A percentile compares a stretch with the other conserved stretches of the same genome.
phyloP scores from a whole-genome alignment of 2,888 invertebrate genomes.

The Drosophila dives region DNA sequence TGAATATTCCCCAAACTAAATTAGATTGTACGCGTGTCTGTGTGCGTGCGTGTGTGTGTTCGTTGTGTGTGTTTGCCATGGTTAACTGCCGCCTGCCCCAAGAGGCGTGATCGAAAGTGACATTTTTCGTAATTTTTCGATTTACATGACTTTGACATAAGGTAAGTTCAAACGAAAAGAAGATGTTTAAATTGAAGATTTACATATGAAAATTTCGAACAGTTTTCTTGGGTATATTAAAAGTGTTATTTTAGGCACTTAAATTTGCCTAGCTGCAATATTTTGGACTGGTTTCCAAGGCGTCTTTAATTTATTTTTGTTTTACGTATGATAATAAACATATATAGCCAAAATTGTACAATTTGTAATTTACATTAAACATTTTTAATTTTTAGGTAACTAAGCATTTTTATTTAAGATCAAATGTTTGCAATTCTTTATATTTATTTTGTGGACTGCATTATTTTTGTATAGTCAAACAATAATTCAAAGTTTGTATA shows the following conservation, averaged over 20 bases:
- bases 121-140: conserved; percentile 71
- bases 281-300: not conserved
- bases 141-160: conserved; percentile 69
- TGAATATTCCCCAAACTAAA: conserved; percentile 60
- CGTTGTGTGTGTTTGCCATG: conserved; percentile 47
- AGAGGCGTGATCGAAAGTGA: conserved; percentile 71
- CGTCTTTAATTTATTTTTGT: not conserved
- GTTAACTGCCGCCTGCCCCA: conserved; percentile 53
- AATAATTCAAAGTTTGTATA: not conserved
- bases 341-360: no score
- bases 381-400: not conserved
- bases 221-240: not conserved
- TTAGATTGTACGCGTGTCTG: conserved; percentile 23
- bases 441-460: not conserved
- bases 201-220: not conserved
- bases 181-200: not conserved
- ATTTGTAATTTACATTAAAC: not conserved
- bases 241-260: not conserved
- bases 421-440: not conserved
- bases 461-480: not conserved
- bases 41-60: conserved; percentile 13
- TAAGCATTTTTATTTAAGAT: not conserved
- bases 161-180: conserved; percentile 50
- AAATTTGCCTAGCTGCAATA: not conserved
- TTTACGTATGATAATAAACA: no score